Evolutionary conservation across 1,140 invertebrate genomes (phyloP).

Genomic region (Hyles euphorbiae): DNA sequence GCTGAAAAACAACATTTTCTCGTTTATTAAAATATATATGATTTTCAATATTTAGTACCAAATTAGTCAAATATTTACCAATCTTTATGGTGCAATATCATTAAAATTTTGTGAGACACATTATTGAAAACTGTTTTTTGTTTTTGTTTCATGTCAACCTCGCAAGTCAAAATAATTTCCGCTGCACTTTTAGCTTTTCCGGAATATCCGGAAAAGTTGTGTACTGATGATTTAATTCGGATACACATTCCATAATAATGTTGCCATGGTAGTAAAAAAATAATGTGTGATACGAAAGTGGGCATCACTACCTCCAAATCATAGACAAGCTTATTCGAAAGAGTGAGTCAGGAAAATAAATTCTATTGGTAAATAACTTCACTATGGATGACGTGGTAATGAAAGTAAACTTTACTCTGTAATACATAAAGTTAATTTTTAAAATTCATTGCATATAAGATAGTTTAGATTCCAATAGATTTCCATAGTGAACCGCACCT

Average conservation of each 20-base stretch:
- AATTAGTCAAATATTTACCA: conserved; percentile 11
- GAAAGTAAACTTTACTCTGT: conserved; percentile 10
- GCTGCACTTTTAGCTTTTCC: conserved; percentile 7
- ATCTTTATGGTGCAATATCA: conserved; percentile 43
- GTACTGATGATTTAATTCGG: neutral
- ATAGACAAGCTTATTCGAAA: no score
- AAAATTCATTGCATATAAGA: conserved; percentile 4
- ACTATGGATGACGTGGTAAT: conserved; percentile 15
- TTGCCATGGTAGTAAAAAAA: no score
- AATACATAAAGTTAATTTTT: neutral
- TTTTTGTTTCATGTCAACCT: conserved; percentile 47
- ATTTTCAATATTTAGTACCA: neutral
- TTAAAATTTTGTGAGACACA: conserved; percentile 58
- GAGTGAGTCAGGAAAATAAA: no score
- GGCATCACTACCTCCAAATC: no score
- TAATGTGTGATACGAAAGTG: no score
- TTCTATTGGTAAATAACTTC: conserved; percentile 10
- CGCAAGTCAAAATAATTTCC: conserved; percentile 19
- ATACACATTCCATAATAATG: no score
- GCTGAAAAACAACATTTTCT: conserved; percentile 17
- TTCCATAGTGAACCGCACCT: conserved; percentile 17
- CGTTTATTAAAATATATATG: no score
- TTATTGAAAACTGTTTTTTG: conserved; percentile 60
- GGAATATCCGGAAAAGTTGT: neutral
- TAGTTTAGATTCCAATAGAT: conserved; percentile 8